phyloP scores from a whole-genome alignment of 2,888 invertebrate genomes.

The Brachyopa scutellaris region DNA sequence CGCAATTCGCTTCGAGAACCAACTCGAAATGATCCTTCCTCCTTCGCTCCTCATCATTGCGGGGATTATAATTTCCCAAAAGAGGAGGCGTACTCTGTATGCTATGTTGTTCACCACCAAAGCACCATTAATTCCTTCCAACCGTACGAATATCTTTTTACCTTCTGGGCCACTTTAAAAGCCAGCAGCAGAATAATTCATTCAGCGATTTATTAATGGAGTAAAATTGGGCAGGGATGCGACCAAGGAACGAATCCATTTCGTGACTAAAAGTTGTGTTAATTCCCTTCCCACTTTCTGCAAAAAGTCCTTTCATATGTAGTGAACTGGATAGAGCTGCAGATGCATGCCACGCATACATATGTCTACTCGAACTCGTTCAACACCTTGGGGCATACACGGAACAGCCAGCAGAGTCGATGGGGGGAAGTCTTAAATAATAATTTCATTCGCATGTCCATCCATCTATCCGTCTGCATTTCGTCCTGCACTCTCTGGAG shows the following conservation, averaged over 20 bases:
- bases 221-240: conserved; percentile 69
- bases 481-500: conserved; percentile 74
- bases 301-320: conserved; percentile 32
- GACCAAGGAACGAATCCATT: conserved; percentile 62
- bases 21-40: conserved; percentile 52
- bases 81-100: conserved; percentile 70
- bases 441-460: conserved; percentile 73
- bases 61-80: conserved; percentile 60
- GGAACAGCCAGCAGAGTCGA: conserved; percentile 30
- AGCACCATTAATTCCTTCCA: conserved; percentile 61
- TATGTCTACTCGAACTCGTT: conserved; percentile 24
- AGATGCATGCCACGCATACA: conserved; percentile 35
- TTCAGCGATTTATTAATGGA: conserved; percentile 79
- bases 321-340: conserved; percentile 1
- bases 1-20: conserved; percentile 43
- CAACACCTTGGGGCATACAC: conserved; percentile 64
- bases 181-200: conserved; percentile 77
- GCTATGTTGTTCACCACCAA: conserved; percentile 68
- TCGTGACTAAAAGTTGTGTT: conserved; percentile 70
- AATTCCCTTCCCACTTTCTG: conserved; percentile 50
- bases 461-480: conserved; percentile 67
- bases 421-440: conserved; percentile 74
- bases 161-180: conserved; percentile 74
- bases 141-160: conserved; percentile 52
- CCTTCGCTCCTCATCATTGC: conserved; percentile 33